Conservation (phyloP, 2,888 invertebrate species). For the Cryptocephalus primarius region DNA sequence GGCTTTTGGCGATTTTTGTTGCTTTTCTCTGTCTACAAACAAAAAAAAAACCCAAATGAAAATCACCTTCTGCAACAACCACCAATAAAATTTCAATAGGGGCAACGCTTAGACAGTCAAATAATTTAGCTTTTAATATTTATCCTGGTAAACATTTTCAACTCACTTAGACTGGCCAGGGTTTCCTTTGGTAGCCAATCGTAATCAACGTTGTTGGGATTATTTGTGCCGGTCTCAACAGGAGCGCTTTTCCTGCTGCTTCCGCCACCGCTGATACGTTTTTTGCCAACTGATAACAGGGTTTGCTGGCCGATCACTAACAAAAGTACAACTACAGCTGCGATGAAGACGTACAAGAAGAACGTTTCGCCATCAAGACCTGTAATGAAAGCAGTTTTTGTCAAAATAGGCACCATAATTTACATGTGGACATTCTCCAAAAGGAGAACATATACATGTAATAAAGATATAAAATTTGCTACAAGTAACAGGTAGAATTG, state of each 20-base stretch:
- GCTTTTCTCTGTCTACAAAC: constrained; percentile 29
- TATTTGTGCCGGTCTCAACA: constrained; percentile 85
- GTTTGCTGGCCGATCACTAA: constrained; percentile 85
- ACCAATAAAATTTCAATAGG: too few species aligned
- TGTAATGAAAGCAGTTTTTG: constrained; percentile 7
- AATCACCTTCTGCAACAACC: background rate
- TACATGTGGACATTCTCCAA: too few species aligned
- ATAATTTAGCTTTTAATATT: too few species aligned
- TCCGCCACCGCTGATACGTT: constrained; percentile 38
- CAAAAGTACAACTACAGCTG: constrained; percentile 76
- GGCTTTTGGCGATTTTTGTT: constrained; percentile 27
- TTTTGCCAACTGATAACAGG: constrained; percentile 71
- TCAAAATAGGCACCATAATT: too few species aligned
- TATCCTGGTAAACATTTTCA: too few species aligned
- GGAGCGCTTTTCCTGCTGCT: constrained; percentile 44
- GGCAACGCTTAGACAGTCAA: too few species aligned
- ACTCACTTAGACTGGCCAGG: constrained; percentile 73
- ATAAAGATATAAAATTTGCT: too few species aligned
- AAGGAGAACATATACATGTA: too few species aligned
- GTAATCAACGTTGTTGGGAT: constrained; percentile 87
- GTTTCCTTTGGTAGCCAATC: constrained; percentile 96
- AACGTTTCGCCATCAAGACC: constrained; percentile 95
- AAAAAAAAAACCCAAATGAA: constrained; percentile 10
- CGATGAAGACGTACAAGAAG: constrained; percentile 93
- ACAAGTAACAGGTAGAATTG: too few species aligned